Evolutionary conservation across 2,888 invertebrate genomes (phyloP).

Genomic region (Andrena bicolor): DNA sequence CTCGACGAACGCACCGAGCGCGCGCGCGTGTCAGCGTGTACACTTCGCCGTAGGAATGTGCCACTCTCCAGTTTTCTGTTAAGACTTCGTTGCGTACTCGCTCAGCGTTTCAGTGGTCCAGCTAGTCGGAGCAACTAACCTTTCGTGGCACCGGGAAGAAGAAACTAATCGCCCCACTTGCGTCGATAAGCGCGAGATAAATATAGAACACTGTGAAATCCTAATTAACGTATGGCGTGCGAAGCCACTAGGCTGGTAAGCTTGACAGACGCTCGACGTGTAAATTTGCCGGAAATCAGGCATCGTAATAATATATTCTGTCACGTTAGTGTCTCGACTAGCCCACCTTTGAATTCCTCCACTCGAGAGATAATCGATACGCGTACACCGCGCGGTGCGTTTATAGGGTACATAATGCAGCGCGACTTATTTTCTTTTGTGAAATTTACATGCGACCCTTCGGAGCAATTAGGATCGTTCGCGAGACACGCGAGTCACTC

Average conservation of each 20-base stretch:
- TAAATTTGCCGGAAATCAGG: neutral
- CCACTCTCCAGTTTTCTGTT: slow-evolving; percentile 38
- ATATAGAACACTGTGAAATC: no score
- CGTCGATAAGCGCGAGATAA: no score
- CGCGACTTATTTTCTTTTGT: slow-evolving; percentile 21
- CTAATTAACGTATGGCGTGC: no score
- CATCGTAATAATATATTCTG: slow-evolving; percentile 2
- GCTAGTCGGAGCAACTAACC: neutral
- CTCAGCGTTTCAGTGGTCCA: slow-evolving; percentile 6
- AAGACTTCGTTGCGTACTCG: slow-evolving; percentile 2
- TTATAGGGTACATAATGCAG: neutral
- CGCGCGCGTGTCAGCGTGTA: neutral
- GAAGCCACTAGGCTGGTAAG: no score
- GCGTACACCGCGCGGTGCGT: slow-evolving; percentile 16
- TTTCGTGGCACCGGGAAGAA: neutral
- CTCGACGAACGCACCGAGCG: neutral
- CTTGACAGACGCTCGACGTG: neutral
- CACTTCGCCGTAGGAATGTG: slow-evolving; percentile 28
- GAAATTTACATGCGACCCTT: slow-evolving; percentile 15
- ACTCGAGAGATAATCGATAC: slow-evolving; percentile 27
- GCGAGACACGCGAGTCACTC: slow-evolving; percentile 24
- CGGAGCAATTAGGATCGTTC: slow-evolving; percentile 18
- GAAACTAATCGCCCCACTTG: no score
- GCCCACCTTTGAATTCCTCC: neutral
- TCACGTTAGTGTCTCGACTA: neutral